Conservation (phyloP, 2,797 vertebrate genomes). For the Periparus ater region DNA sequence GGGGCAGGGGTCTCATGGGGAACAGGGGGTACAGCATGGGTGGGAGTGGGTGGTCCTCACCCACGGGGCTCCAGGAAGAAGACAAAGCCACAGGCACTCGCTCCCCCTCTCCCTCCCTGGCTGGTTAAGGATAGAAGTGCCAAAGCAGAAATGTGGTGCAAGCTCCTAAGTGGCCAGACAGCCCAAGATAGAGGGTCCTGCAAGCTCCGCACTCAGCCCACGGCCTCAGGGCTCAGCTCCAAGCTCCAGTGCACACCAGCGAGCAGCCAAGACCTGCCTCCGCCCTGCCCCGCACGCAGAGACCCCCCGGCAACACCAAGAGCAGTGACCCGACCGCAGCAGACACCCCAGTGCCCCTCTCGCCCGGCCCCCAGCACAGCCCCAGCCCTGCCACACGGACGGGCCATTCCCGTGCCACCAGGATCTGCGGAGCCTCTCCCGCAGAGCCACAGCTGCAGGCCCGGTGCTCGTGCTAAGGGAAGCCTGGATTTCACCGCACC, state of each 20-base stretch:
- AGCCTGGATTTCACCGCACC: rapidly evolving
- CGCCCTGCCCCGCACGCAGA: background rate
- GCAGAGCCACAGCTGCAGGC: background rate
- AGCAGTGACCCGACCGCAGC: constrained; percentile 23
- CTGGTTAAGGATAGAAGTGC: constrained; percentile 27
- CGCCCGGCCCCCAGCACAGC: background rate
- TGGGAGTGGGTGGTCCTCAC: background rate
- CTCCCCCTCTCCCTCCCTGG: background rate
- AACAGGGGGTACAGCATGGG: background rate
- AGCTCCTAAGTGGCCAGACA: constrained; percentile 26
- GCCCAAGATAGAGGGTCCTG: background rate
- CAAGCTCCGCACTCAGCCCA: background rate
- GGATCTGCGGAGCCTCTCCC: background rate
- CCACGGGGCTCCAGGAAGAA: background rate
- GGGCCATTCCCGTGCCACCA: rapidly evolving
- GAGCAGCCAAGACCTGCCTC: constrained; percentile 23
- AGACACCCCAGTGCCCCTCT: background rate
- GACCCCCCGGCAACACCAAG: background rate
- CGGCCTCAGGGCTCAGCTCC: background rate
- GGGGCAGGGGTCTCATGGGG: background rate
- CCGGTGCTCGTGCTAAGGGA: rapidly evolving
- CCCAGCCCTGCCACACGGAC: rapidly evolving
- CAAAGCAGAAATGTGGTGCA: constrained; percentile 49
- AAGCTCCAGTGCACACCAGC: constrained; percentile 55
- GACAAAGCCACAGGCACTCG: background rate